Evolutionary conservation across 2,113 vertebrate species (phyloP), one percentile per base, ranked within the genome.

Genomic region (Theristicus caerulescens): DNA sequence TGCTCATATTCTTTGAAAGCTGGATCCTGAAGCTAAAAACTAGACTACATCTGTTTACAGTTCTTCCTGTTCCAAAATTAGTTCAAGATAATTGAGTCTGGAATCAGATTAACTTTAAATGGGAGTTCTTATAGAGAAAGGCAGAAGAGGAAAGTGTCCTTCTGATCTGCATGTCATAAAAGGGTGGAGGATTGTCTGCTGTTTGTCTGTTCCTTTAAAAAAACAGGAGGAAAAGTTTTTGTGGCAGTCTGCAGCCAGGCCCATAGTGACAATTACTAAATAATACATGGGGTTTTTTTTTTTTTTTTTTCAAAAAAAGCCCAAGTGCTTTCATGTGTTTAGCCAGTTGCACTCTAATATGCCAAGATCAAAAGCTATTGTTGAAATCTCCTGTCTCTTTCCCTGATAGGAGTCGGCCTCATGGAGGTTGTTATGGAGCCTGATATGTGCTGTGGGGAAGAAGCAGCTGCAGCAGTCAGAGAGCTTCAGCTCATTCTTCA

Each of bases 361-460:
- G 67, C 77, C 49, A 61, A 59, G 94, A 95, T 94, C 71, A 96
- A 93, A 88, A 93, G 79, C 85, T 94, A 0, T 52, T 76, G 66
- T 70, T 87, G 46, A 86, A 94, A 89, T 97, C 85, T 97, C 70
- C 70, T 64, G 17, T 82, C 55, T 96, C 29, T 74, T 86, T 90
- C 46, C 93, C 58, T 93, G 94, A 66, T 86, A 99, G 99, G 99
- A 94, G 98, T 99, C 1, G 99, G 99, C 91, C 99, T 99, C 93
- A 99, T 99, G 98, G 99, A 99, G 98, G 98, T 99, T 98, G 99
- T 99, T 97, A 99, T 99, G 99, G 99, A 99, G 97, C 99, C 99
- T 6, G 99, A 99, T 96, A 98, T 99, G 99, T 98, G 98, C 97
- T 99, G 99, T 96, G 99, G 99, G 89, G 98, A 99, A 94, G 99